Evolutionary conservation across 2,888 invertebrate species (phyloP).

Genomic region (Eilema caniola): DNA sequence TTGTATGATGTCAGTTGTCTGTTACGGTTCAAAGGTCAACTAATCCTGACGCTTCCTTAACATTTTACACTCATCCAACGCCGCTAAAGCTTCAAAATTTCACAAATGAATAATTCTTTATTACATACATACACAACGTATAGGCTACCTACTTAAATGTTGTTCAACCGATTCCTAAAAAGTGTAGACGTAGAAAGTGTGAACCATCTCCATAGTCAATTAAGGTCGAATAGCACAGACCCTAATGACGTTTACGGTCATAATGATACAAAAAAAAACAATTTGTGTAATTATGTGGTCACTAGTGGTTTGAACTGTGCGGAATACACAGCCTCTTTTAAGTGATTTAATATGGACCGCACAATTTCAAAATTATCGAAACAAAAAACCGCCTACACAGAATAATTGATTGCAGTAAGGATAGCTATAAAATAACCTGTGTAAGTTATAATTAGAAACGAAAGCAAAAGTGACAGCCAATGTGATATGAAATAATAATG

Average conservation of each 20-base stretch:
- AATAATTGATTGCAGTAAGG: neutral
- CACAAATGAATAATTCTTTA: too few relatives aligned
- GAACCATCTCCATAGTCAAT: conserved; percentile 32
- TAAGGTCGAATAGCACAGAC: conserved; percentile 43
- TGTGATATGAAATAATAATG: neutral
- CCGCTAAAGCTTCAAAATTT: too few relatives aligned
- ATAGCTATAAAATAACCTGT: conserved; percentile 1
- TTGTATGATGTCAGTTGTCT: too few relatives aligned
- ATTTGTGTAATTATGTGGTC: conserved; percentile 18
- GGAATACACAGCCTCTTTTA: conserved; percentile 19
- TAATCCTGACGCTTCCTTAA: too few relatives aligned
- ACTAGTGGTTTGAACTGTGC: conserved; percentile 11
- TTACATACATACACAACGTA: too few relatives aligned
- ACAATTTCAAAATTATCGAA: conserved; percentile 25
- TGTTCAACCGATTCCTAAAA: neutral
- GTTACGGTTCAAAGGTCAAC: too few relatives aligned
- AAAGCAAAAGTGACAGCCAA: neutral
- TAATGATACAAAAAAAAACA: conserved; percentile 43
- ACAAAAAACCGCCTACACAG: neutral
- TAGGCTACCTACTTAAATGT: too few relatives aligned
- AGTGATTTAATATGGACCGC: conserved; percentile 37
- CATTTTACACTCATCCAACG: too few relatives aligned
- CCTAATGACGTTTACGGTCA: conserved; percentile 41
- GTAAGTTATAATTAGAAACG: neutral
- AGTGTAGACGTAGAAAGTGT: conserved; percentile 36